Evolutionary conservation across 2,888 invertebrate genomes (phyloP).

Genomic region (Rhamphomyia laevipes): DNA sequence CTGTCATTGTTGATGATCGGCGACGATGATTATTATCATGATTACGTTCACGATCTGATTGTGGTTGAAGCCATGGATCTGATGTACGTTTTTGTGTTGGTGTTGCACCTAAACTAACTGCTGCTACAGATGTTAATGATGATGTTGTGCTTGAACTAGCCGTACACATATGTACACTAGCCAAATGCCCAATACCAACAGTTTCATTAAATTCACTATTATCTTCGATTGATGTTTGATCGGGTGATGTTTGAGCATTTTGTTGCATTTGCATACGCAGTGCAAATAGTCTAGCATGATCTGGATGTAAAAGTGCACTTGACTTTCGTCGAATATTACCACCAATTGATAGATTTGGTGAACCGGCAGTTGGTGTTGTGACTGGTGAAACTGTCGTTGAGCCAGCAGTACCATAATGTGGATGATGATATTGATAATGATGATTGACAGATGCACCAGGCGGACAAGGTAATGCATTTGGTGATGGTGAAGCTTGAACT

Average conservation of each 20-base stretch:
- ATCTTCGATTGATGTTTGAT: conserved; percentile 38
- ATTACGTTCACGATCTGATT: conserved; percentile 32
- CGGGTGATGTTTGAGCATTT: conserved; percentile 31
- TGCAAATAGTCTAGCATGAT: conserved; percentile 52
- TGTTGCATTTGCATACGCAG: conserved; percentile 32
- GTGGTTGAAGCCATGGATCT: conserved; percentile 38
- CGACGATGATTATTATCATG: conserved; percentile 37
- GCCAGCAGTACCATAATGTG: background rate
- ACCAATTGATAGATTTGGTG: conserved; percentile 33
- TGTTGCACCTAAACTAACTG: conserved; percentile 33
- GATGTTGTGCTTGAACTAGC: conserved; percentile 47
- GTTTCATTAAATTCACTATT: conserved; percentile 39
- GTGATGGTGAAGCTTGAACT: conserved; percentile 52
- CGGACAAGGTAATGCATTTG: conserved; percentile 36
- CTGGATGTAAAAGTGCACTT: conserved; percentile 51
- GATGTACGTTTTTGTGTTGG: conserved; percentile 35
- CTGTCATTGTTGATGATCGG: conserved; percentile 48
- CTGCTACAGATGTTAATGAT: conserved; percentile 43
- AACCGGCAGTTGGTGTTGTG: conserved; percentile 34
- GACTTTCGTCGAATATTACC: conserved; percentile 41
- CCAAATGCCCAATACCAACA: conserved; percentile 20
- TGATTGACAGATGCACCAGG: conserved; percentile 24
- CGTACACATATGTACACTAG: conserved; percentile 35
- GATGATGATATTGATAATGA: conserved; percentile 14
- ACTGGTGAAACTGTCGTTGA: conserved; percentile 35